Evolutionary conservation across 2,113 vertebrate species (phyloP), one percentile per base, ranked within the genome.

Genomic region (Pedionomus torquatus): DNA sequence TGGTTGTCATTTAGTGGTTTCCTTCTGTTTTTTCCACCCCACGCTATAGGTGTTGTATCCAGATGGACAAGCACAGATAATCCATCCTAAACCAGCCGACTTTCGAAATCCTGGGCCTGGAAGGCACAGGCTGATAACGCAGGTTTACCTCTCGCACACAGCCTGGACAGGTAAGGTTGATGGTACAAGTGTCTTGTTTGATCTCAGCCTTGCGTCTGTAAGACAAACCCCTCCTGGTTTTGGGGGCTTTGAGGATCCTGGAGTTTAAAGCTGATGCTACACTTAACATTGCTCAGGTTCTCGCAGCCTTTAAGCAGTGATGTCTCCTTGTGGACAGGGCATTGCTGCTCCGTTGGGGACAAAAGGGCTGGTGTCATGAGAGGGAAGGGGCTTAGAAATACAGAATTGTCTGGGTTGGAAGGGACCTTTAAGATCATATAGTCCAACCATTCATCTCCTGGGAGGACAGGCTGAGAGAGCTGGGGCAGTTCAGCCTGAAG

Each of bases 51-150:
- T 99, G 15, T 93, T 99, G 68, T 99, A 99, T 96, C 99, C 99
- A 31, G 99, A 99, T 51, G 99, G 99, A 17, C 99, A 99, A 98
- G 99, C 99, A 35, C 99, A 99, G 30, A 97, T 99, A 72, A 99
- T 99, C 96, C 99, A 99, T 60, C 99, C 99, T 9, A 99, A 99
- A 97, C 99, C 99, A 7, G 98, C 98, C 90, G 99, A 99, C 97
- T 99, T 99, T 91, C 98, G 99, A 64, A 99, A 99, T 64, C 99
- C 99, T 0, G 99, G 99, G 41, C 99, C 99, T 1, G 98, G 98
- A n/a, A 97, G 99, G 55, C 99, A 99, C 96, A 93, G 99, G 13
- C 98, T 99, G 77, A 99, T 99, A 97, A 99, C 99, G 33, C 99
- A 99, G 96, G 99, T 99, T 63, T 99, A 99, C 97, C 98, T 99